Evolutionary conservation across 2,113 vertebrate genomes (phyloP).

Genomic region (Sminthopsis crassicaudata): DNA sequence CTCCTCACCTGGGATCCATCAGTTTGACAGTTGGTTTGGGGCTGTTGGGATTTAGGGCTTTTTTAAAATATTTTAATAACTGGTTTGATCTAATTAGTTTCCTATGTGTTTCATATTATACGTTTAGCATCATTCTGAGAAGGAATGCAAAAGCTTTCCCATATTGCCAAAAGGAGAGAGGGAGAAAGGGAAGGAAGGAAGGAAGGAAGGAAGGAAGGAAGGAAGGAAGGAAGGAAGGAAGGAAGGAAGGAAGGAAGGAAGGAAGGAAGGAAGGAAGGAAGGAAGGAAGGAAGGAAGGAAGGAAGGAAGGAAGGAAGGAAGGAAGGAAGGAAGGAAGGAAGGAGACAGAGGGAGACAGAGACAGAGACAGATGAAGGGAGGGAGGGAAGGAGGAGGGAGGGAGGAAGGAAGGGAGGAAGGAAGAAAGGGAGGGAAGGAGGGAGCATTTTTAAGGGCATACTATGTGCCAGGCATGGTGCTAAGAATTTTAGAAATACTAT

Average conservation of each 20-base stretch:
- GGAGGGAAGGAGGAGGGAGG: background rate
- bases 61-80: background rate
- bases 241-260: too few relatives aligned
- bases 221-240: too few relatives aligned
- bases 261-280: too few relatives aligned
- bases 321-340: background rate
- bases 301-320: background rate
- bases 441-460: background rate
- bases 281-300: background rate
- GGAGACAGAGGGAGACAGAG: background rate
- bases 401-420: background rate
- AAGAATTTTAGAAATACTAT: background rate
- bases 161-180: background rate
- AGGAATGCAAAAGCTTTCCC: background rate
- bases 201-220: too few relatives aligned
- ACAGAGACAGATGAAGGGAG: accelerated
- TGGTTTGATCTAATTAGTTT: background rate
- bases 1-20: background rate
- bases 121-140: background rate
- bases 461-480: background rate
- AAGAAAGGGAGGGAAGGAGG: background rate
- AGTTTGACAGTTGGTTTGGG: background rate
- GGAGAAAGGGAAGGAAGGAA: background rate
- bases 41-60: background rate
- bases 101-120: background rate